Conservation (phyloP, 2,113 vertebrate species). For the Nyctibius bracteatus region DNA sequence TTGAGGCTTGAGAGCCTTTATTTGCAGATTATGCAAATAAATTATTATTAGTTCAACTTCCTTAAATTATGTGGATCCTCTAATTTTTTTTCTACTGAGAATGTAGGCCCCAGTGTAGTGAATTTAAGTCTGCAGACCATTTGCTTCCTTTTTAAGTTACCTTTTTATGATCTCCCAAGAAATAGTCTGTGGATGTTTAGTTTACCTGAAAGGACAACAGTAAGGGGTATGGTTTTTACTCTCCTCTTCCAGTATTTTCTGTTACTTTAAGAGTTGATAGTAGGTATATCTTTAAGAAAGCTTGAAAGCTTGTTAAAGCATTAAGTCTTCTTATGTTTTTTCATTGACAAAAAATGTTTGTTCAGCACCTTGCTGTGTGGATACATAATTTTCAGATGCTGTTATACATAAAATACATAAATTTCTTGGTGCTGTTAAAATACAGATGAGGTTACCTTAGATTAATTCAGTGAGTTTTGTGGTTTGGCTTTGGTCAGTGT, state of each 20-base stretch:
- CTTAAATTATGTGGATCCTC: not conserved
- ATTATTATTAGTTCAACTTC: not conserved
- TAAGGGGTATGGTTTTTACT: not conserved
- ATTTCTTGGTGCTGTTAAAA: not conserved
- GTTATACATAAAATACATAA: too few relatives aligned
- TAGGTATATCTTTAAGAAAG: not conserved
- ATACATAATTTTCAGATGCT: not conserved
- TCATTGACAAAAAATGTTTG: not conserved
- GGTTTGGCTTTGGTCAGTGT: not conserved
- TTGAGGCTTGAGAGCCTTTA: not conserved
- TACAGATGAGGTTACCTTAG: not conserved
- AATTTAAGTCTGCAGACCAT: not conserved
- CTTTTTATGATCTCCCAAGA: not conserved
- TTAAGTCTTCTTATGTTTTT: not conserved
- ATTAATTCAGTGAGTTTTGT: not conserved
- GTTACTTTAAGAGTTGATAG: not conserved
- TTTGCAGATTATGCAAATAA: not conserved
- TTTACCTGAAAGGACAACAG: not conserved
- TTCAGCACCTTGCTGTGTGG: not conserved
- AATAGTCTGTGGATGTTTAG: not conserved
- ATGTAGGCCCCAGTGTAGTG: not conserved
- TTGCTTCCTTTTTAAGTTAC: not conserved
- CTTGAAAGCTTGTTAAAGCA: not conserved
- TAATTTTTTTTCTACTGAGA: not conserved
- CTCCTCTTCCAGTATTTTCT: not conserved